These are phyloP conservation scores for Chrysolina oricalcia DNA, from an alignment of 2,888 invertebrate species.

Conservation along the genomic window DNA sequence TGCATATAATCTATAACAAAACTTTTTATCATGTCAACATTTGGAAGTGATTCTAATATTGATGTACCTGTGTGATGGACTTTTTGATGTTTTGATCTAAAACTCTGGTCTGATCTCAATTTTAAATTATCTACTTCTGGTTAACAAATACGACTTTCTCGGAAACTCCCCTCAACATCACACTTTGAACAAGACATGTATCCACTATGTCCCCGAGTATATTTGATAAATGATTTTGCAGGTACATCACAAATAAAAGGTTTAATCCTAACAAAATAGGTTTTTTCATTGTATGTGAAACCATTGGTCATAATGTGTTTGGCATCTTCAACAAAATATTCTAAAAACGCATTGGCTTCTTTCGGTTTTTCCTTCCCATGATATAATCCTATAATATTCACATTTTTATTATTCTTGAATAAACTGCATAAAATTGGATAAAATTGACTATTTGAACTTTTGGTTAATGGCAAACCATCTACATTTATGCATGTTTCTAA, in stretches of 20 bases:
- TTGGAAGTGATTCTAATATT: too few species aligned
- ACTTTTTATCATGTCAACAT: neutral
- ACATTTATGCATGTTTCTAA: neutral
- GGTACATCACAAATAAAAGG: too few species aligned
- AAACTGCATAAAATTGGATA: neutral
- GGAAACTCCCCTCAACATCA: neutral
- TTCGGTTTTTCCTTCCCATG: neutral
- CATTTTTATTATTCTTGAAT: conserved; percentile 1
- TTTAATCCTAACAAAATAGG: neutral
- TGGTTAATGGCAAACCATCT: too few species aligned
- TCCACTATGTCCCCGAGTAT: neutral
- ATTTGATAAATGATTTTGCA: too few species aligned
- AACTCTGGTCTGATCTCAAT: conserved; percentile 1
- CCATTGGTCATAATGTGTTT: neutral
- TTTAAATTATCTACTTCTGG: neutral
- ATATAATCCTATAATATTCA: neutral
- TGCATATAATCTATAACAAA: neutral
- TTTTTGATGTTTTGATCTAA: neutral
- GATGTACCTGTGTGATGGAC: neutral
- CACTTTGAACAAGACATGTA: neutral
- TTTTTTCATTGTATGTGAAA: conserved; percentile 1
- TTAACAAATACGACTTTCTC: neutral
- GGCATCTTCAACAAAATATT: neutral
- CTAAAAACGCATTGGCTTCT: neutral
- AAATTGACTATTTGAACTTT: too few species aligned